A percentile compares a stretch with the other conserved stretches of the same genome.
These are phyloP conservation scores for Ichneumoninae sp. DNA, from an alignment of 2,888 invertebrate genomes.

Conservation along the genomic window DNA sequence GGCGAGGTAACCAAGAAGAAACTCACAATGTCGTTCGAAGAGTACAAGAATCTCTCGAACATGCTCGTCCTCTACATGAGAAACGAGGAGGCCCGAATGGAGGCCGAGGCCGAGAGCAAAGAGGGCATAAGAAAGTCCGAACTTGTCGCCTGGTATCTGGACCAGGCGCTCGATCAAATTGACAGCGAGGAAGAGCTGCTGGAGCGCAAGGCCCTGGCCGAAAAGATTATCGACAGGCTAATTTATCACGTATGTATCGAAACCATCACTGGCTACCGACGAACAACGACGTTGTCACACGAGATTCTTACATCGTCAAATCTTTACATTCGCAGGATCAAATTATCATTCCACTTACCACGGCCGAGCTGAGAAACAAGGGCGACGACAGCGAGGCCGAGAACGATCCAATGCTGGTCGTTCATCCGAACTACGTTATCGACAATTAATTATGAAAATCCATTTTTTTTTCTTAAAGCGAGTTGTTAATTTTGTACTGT, in stretches of 20 bases:
- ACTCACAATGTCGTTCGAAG: slow-evolving; percentile 94
- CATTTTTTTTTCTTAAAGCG: neutral
- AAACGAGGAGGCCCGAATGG: slow-evolving; percentile 90
- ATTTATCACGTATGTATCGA: slow-evolving; percentile 90
- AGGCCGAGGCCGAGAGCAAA: slow-evolving; percentile 86
- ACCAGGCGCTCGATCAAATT: slow-evolving; percentile 93
- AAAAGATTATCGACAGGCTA: slow-evolving; percentile 97
- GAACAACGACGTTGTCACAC: neutral
- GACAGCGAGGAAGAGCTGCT: slow-evolving; percentile 96
- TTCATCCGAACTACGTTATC: slow-evolving; percentile 98
- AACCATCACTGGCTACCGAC: neutral
- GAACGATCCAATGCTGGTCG: slow-evolving; percentile 94
- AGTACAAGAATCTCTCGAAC: slow-evolving; percentile 96
- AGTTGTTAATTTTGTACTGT: slow-evolving; percentile 47
- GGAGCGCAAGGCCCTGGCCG: slow-evolving; percentile 94
- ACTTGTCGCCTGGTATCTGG: slow-evolving; percentile 97
- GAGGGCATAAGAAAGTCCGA: slow-evolving; percentile 92
- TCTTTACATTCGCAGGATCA: slow-evolving; percentile 88
- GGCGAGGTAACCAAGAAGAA: slow-evolving; percentile 88
- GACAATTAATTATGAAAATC: slow-evolving; percentile 85
- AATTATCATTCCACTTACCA: slow-evolving; percentile 91
- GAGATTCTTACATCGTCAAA: neutral
- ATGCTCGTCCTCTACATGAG: slow-evolving; percentile 96
- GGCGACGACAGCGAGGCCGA: slow-evolving; percentile 85
- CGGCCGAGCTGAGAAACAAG: slow-evolving; percentile 85